Base-by-base conservation (phyloP, 2,888 invertebrate genomes). In the Ditylenchus weischeri region DNA sequence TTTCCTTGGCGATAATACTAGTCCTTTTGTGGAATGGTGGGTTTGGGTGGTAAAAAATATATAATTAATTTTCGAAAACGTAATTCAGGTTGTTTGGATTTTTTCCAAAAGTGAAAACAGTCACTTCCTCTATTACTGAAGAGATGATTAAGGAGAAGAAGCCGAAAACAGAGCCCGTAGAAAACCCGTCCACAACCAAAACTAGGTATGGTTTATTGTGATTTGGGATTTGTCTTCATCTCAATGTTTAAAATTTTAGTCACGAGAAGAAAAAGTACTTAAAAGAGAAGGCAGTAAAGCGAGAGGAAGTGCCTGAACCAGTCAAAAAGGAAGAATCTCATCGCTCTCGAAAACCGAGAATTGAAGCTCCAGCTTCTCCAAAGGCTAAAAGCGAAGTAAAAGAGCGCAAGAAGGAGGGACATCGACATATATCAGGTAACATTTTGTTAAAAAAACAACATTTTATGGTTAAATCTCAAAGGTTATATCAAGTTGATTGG, bases 1-100 rank as follows among this genome's bases (percentile, higher is more conserved):
- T 49, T 98, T 98, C 84, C 87, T 98, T 10, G 90, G 91, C 35
- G 88, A 89, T 57, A 91, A 92, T 84, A 94, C 95, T 0, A 88
- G 89, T 58, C 86, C 89, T 18, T 98, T 98, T 85, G 93, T 94
- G 0, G 89, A 90, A 75, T 98, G 96, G 96, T 87, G n/a, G 58
- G 71, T 70, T 59, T 2, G 23, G 43, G 8, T 43, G 8, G 43
- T 43, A 6, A 43, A 43, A 43, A 43, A 8, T 15, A 43, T 2
- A 43, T 6, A 6, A 1, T 43, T 8, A 15, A 43, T 2, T 43
- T 59, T 59, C 8, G 13, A 29, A 23, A 64, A 21, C 7, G 60
- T 21, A 23, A 54, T 62, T 63, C 47, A 70, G 68, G 69, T 54
- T 70, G 21, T 72, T 72, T 48, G 70, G 63, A 23, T 75, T 72